phyloP scores from a whole-genome alignment of 2,113 vertebrate species.

The Tenrec ecaudatus region DNA sequence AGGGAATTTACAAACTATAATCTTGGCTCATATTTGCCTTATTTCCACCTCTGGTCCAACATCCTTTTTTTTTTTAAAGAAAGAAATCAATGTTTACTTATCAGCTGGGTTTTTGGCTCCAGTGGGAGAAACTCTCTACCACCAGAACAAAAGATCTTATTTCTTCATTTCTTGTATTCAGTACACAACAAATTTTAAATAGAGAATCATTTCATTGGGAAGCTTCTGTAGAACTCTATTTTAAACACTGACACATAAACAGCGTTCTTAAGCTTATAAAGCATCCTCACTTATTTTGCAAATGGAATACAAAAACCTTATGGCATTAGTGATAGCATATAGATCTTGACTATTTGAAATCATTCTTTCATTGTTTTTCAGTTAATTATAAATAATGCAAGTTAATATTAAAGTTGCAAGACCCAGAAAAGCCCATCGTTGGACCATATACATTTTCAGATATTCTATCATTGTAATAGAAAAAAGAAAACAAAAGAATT shows the following conservation, averaged over 20 bases:
- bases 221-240: not conserved
- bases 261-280: not conserved
- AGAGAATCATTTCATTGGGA: not conserved
- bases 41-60: not conserved
- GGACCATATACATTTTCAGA: not conserved
- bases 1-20: not conserved
- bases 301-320: not conserved
- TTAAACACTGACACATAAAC: not conserved
- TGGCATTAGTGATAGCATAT: not conserved
- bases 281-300: not conserved
- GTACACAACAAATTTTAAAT: not conserved
- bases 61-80: not conserved
- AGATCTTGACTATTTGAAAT: not conserved
- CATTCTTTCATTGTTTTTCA: constrained; percentile 17
- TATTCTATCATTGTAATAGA: not conserved
- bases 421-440: not conserved
- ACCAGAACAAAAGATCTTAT: not conserved
- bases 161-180: not conserved
- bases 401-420: not conserved
- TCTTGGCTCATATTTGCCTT: not conserved
- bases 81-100: not conserved
- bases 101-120: not conserved
- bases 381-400: constrained; percentile 7
- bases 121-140: not conserved
- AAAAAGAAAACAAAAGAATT: not conserved